phyloP scores from a whole-genome alignment of 1,140 invertebrate species.

The Drosophila grimshawi region DNA sequence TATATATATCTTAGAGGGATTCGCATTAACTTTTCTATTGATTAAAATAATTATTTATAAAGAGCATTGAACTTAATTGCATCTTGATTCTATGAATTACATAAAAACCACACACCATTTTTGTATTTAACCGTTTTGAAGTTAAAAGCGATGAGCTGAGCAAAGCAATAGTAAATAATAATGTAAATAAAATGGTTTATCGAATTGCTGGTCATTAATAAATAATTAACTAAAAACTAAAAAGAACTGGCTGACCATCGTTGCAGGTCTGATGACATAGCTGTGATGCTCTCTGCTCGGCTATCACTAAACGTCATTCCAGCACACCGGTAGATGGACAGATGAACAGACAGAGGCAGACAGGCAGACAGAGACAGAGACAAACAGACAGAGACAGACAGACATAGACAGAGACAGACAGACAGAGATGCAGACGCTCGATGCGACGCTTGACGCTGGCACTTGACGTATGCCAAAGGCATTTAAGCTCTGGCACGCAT shows the following conservation, averaged over 20 bases:
- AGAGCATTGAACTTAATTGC: too few species aligned
- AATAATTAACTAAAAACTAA: too few species aligned
- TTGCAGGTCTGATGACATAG: background rate
- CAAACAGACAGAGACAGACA: constrained; percentile 2
- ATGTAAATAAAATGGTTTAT: background rate
- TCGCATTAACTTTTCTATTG: too few species aligned
- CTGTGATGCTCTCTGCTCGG: constrained; percentile 6
- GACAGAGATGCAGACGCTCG: constrained; percentile 2
- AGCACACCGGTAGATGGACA: constrained; percentile 14
- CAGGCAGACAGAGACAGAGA: constrained; percentile 14
- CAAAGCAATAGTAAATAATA: background rate
- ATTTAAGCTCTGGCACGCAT: constrained; percentile 68
- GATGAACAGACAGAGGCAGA: constrained; percentile 1
- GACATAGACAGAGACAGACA: constrained; percentile 12
- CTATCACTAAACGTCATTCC: constrained; percentile 37
- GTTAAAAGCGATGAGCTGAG: constrained; percentile 15
- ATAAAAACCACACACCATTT: too few species aligned
- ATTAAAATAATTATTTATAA: too few species aligned
- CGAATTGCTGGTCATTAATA: too few species aligned
- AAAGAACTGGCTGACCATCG: too few species aligned
- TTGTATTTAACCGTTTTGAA: too few species aligned
- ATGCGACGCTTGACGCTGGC: constrained; percentile 38
- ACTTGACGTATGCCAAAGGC: constrained; percentile 73
- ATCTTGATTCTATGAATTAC: too few species aligned
- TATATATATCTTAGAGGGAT: too few species aligned